A percentile compares a stretch with the other conserved stretches of the same genome.
Evolutionary conservation across 1,140 invertebrate genomes (phyloP).

Genomic region (Conus betulinus): DNA sequence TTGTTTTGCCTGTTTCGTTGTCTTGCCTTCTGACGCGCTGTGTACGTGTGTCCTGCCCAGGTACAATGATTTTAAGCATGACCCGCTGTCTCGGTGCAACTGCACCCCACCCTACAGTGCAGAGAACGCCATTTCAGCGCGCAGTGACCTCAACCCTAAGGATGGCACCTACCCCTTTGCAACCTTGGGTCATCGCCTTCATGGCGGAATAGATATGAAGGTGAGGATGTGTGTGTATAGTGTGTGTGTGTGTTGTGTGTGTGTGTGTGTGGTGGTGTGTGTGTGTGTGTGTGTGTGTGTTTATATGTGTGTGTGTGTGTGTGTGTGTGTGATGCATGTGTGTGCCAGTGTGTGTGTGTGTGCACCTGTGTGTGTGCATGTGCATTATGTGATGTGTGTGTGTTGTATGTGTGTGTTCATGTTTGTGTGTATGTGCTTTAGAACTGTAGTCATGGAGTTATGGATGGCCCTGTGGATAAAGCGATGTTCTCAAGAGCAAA

Average conservation of each 20-base stretch:
- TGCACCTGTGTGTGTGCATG: background rate
- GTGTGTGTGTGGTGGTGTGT: no score
- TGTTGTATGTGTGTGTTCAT: constrained; percentile 1
- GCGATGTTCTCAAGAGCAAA: no score
- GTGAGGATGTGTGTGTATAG: no score
- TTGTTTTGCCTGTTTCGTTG: no score
- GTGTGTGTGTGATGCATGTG: constrained; percentile 13
- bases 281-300: no score
- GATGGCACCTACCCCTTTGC: constrained; percentile 83
- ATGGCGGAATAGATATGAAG: constrained; percentile 84
- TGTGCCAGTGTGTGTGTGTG: background rate
- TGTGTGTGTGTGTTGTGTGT: no score
- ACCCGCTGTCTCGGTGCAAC: constrained; percentile 82
- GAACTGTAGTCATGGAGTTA: no score
- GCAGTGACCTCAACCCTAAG: constrained; percentile 84
- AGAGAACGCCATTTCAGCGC: constrained; percentile 84
- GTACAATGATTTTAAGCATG: constrained; percentile 85
- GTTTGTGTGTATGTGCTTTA: constrained; percentile 9
- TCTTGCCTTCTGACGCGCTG: background rate
- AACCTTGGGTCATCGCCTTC: constrained; percentile 81
- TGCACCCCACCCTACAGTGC: constrained; percentile 85
- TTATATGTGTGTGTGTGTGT: no score
- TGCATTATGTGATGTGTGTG: background rate
- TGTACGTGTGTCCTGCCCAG: constrained; percentile 51
- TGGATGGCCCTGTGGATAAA: no score